Evolutionary conservation across 2,888 invertebrate genomes (phyloP).

Genomic region (Tolmerus cingulatus): DNA sequence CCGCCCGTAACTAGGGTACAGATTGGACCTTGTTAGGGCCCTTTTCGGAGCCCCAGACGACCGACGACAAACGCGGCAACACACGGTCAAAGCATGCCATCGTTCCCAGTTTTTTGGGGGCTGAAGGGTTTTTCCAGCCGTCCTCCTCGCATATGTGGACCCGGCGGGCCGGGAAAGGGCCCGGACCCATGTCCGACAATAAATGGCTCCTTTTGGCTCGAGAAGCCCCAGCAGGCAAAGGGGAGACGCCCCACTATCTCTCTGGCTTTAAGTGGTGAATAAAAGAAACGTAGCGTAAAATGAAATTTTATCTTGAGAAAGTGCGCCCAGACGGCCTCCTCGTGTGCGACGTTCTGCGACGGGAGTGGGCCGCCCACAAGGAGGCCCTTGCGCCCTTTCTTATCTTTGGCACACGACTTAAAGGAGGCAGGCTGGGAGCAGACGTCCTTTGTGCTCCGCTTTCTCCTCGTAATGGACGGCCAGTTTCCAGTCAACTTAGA

Average conservation of each 20-base stretch:
- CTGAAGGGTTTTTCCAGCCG: neutral
- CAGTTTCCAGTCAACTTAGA: neutral
- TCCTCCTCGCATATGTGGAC: conserved; percentile 14
- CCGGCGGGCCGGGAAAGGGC: neutral
- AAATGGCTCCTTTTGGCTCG: conserved; percentile 32
- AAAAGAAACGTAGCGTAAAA: conserved; percentile 42
- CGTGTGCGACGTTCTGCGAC: neutral
- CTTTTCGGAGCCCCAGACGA: neutral
- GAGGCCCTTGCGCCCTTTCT: neutral
- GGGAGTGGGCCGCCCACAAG: neutral
- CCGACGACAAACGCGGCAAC: neutral
- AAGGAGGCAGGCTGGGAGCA: neutral
- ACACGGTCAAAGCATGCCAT: neutral
- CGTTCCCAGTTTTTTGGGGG: neutral
- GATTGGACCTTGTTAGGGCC: neutral
- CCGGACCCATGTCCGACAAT: neutral
- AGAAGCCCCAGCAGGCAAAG: neutral
- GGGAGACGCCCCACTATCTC: neutral
- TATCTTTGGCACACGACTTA: conserved; percentile 34
- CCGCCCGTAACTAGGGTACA: neutral
- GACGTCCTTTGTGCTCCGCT: neutral
- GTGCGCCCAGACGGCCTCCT: neutral
- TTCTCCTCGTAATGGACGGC: conserved; percentile 7
- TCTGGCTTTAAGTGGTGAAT: conserved; percentile 15
- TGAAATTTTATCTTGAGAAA: conserved; percentile 36